Evolutionary conservation across 2,113 vertebrate genomes (phyloP), one percentile per base, ranked within the genome.

Genomic region (Sylvia atricapilla): DNA sequence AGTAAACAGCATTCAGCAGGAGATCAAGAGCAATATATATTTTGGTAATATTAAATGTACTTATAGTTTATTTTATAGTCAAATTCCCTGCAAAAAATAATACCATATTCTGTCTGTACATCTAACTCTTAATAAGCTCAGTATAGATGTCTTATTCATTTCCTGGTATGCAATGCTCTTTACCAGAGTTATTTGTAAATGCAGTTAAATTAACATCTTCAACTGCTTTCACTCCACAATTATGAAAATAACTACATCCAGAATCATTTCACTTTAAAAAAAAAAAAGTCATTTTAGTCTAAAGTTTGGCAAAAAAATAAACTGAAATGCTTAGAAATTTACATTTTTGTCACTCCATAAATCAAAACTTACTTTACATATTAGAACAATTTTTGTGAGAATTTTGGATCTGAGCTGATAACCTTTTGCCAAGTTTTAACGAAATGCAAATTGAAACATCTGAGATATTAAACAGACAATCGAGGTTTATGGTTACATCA

Each of bases 271-370:
- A 68, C 92, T 96, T 97, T 72, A 69, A 96, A 96, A 74, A 73
- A 70, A 70, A 96, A 96, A 94, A 74, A 95, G 90, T 90, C 85
- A 76, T 97, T 98, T 97, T 97, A 96, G 97, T 97, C 96, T 97
- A 94, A 97, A 98, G 96, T 97, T 98, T 98, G 97, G 97, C 97
- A 98, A 97, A 97, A 97, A 97, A 97, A 96, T 97, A 97, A 97
- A 97, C 96, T 97, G 97, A 98, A 98, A 98, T 97, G 97, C 96
- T 95, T 95, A 73, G 93, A 96, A 97, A 97, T 98, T 98, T 98
- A 98, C 98, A 98, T 98, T 98, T 98, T 98, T 98, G 97, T 98
- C 98, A 98, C 98, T 98, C 98, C 98, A 98, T 98, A 98, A 98
- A 98, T 98, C 98, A 98, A 98, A 98, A 98, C 98, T 98, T 98